Evolutionary conservation across 2,888 invertebrate species (phyloP).

Genomic region (Microctonus brassicae): DNA sequence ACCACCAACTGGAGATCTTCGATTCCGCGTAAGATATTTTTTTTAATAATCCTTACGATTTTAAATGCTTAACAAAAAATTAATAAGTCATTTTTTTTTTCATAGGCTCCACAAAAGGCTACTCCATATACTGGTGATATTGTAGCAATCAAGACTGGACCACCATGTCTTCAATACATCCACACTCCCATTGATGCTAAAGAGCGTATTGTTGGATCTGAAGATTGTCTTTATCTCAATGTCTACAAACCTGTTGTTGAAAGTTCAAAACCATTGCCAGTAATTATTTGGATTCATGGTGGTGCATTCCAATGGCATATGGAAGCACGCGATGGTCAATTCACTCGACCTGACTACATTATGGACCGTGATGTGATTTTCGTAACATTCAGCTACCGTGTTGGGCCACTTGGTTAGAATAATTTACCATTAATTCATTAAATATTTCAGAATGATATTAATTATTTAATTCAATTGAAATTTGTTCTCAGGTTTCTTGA

Average conservation of each 20-base stretch:
- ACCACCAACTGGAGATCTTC: conserved; percentile 56
- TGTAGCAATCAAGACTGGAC: conserved; percentile 57
- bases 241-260: conserved; percentile 56
- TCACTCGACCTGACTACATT: conserved; percentile 72
- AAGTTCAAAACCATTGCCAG: conserved; percentile 50
- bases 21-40: conserved; percentile 55
- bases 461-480: not conserved
- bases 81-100: conserved; percentile 19
- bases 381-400: conserved; percentile 79
- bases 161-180: conserved; percentile 58
- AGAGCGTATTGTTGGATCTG: conserved; percentile 56
- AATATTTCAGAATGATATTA: not conserved
- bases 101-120: conserved; percentile 55
- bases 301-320: conserved; percentile 74
- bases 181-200: conserved; percentile 46
- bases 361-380: conserved; percentile 78
- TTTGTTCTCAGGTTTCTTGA: conserved; percentile 78
- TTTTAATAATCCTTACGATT: not conserved
- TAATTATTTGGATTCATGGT: conserved; percentile 65
- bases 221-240: conserved; percentile 64
- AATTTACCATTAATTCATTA: not conserved
- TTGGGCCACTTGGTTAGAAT: conserved; percentile 77
- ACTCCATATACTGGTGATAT: conserved; percentile 56
- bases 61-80: not conserved
- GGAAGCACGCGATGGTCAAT: conserved; percentile 66